These are phyloP conservation scores for Nomia melanderi DNA, from an alignment of 1,140 invertebrate genomes.

Conservation along the genomic window DNA sequence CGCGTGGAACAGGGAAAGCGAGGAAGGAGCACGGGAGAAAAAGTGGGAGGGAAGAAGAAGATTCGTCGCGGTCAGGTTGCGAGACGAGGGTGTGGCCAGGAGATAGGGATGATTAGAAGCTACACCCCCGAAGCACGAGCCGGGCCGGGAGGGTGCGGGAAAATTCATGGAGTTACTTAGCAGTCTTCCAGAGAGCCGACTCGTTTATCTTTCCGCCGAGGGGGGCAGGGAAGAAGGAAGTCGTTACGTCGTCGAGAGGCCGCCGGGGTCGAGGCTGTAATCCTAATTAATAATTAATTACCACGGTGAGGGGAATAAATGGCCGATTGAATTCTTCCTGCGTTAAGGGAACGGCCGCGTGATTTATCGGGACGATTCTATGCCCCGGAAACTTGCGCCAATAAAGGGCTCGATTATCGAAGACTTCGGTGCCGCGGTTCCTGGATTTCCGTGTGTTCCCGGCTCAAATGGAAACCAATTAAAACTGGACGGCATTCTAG, in stretches of 20 bases:
- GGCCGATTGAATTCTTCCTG: constrained; percentile 67
- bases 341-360: constrained; percentile 31
- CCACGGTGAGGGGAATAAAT: constrained; percentile 55
- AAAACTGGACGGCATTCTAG: neutral
- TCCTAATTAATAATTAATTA: constrained; percentile 70
- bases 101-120: constrained; percentile 76
- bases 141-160: constrained; percentile 69
- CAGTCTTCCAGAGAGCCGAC: constrained; percentile 62
- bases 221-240: constrained; percentile 56
- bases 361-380: constrained; percentile 55
- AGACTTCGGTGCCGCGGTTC: neutral
- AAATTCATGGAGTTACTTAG: constrained; percentile 79
- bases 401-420: constrained; percentile 19
- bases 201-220: constrained; percentile 70
- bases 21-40: neutral
- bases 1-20: neutral
- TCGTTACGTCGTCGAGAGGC: constrained; percentile 62
- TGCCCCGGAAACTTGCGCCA: constrained; percentile 6
- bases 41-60: neutral
- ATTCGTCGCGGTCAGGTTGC: constrained; percentile 44
- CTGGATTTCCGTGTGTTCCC: neutral
- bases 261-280: constrained; percentile 57
- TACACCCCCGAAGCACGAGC: constrained; percentile 70
- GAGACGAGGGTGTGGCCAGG: constrained; percentile 70
- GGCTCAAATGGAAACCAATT: neutral